Base-by-base conservation (phyloP, 2,888 invertebrate species). In the Lacanobia wlatinum region DNA sequence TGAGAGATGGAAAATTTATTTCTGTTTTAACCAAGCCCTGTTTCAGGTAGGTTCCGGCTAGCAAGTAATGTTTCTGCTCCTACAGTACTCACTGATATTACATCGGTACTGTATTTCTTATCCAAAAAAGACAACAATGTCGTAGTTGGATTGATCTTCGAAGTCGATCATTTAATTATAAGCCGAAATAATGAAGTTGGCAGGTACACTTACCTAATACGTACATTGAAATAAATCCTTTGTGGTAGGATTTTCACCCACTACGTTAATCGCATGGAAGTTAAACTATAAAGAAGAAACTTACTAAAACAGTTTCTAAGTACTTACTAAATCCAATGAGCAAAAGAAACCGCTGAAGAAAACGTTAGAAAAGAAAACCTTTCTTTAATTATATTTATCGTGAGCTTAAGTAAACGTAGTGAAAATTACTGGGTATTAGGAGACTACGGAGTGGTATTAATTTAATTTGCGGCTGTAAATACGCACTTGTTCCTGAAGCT, bases 401-500 rank as follows among this genome's bases (percentile, higher is more conserved):
- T 48, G 34, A 21, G 56, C 48, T 68, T 82, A 75, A 76, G 69
- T 70, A 76, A 63, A 72, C 69, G 73, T 66, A 59, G 76, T 66
- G 63, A 70, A 76, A 76, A 66, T 70, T 56, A 52, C 28, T 43
- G 50, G 46, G 40, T 64, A 56, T 79, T 80, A 58, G 10, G 18
- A 48, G 40, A 43, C 64, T 69, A 62, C 53, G 43, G 40, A 76
- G 53, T 53, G 56, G 64, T 46, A 53, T 67, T 79, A 71, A 75
- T 58, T 53, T 76, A 73, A 73, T 83, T 73, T 83, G 38, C 67
- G 38, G 62, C 53, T 40, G 52, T 73, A 71, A 70, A 76, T 70
- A 64, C 58, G 16, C 38, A 56, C 59, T 78, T 66, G 65, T 65
- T 62, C 46, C 12, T 56, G 50, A 68, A 80, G 70, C 76, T 50